phyloP scores from a whole-genome alignment of 2,888 invertebrate genomes.

The Nezara viridula region DNA sequence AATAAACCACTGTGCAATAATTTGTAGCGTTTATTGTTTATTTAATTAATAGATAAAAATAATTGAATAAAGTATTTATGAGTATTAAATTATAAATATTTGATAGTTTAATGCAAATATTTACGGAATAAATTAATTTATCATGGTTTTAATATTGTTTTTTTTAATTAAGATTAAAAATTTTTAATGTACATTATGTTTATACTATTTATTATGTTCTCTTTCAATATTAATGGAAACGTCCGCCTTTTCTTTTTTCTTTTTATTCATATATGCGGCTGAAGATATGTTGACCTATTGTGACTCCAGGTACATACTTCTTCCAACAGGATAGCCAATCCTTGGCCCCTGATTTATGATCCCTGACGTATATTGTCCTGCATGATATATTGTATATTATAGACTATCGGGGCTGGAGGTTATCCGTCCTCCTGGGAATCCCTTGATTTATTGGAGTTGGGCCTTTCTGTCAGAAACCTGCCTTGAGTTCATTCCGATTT shows the following conservation, averaged over 20 bases:
- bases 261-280: background rate
- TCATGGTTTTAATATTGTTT: too few species aligned
- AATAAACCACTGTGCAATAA: too few species aligned
- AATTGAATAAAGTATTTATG: too few species aligned
- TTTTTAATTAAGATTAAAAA: too few species aligned
- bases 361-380: conserved; percentile 62
- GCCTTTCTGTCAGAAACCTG: conserved; percentile 23
- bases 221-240: background rate
- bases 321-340: conserved; percentile 47
- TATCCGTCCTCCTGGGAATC: conserved; percentile 25
- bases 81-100: too few species aligned
- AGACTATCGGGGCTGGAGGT: conserved; percentile 58
- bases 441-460: conserved; percentile 43
- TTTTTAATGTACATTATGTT: too few species aligned
- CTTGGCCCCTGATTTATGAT: conserved; percentile 59
- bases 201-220: too few species aligned
- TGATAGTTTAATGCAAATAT: too few species aligned
- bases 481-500: conserved; percentile 10
- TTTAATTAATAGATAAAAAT: too few species aligned
- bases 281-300: conserved; percentile 24
- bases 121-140: too few species aligned
- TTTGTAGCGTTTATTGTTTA: too few species aligned
- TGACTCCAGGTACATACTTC: conserved; percentile 15
- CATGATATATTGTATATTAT: conserved; percentile 63
- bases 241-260: background rate